A percentile compares a stretch with the other conserved stretches of the same genome.
Conservation (phyloP, 1,140 invertebrate genomes). For the Bombus haemorrhoidalis region DNA sequence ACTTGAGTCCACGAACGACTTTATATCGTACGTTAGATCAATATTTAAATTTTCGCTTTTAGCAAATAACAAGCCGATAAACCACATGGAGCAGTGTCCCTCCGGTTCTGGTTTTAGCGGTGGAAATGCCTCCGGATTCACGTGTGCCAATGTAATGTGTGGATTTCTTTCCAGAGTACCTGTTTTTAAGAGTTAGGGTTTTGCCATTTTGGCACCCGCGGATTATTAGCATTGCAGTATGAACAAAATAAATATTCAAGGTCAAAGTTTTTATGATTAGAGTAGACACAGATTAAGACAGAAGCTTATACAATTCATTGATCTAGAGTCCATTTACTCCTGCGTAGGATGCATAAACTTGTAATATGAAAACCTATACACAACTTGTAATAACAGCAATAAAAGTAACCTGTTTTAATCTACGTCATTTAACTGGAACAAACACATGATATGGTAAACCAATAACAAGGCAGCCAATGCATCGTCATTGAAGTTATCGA, state of each 20-base stretch:
- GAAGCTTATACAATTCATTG: slow-evolving; percentile 16
- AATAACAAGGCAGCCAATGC: not conserved
- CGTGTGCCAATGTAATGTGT: slow-evolving; percentile 95
- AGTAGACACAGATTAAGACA: slow-evolving; percentile 51
- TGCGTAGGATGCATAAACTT: slow-evolving; percentile 33
- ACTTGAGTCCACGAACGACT: slow-evolving; percentile 92
- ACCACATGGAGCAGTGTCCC: slow-evolving; percentile 93
- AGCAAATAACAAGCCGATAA: slow-evolving; percentile 96
- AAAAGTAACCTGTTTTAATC: slow-evolving; percentile 48
- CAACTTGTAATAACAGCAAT: not conserved
- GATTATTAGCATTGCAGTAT: slow-evolving; percentile 59
- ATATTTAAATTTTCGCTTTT: slow-evolving; percentile 94
- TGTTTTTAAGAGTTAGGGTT: slow-evolving; percentile 75
- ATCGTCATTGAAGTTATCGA: not conserved
- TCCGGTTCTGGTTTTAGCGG: slow-evolving; percentile 80
- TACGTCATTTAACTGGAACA: slow-evolving; percentile 41
- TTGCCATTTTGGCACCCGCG: slow-evolving; percentile 64
- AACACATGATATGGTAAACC: slow-evolving; percentile 16
- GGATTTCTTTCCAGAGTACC: slow-evolving; percentile 95
- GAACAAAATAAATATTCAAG: slow-evolving; percentile 32
- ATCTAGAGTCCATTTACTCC: slow-evolving; percentile 29
- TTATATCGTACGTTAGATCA: slow-evolving; percentile 96
- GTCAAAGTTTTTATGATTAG: slow-evolving; percentile 32
- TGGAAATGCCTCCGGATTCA: slow-evolving; percentile 94
- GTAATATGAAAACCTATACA: slow-evolving; percentile 6